Conservation (phyloP, 2,797 vertebrate species). For the Typhlichthys subterraneus region DNA sequence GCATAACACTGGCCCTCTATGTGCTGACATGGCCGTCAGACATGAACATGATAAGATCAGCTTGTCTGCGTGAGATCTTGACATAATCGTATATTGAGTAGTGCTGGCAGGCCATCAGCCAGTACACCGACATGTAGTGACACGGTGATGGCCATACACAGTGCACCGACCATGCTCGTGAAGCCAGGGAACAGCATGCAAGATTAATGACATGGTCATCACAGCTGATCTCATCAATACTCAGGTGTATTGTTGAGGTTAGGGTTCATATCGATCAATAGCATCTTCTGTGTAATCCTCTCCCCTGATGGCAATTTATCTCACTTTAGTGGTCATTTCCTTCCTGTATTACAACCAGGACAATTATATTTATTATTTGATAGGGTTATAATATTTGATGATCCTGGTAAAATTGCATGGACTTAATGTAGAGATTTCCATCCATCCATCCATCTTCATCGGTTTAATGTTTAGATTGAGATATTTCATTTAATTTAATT, state of each 20-base stretch:
- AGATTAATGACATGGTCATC: not conserved
- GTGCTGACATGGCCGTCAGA: slow-evolving; percentile 28
- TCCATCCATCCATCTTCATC: no score
- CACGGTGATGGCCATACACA: slow-evolving; percentile 16
- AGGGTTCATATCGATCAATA: slow-evolving; percentile 45
- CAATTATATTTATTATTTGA: slow-evolving; percentile 49
- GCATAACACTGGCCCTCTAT: slow-evolving; percentile 22
- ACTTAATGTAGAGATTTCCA: no score
- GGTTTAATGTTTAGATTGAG: slow-evolving; percentile 26
- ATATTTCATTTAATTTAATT: slow-evolving; percentile 8
- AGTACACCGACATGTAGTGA: slow-evolving; percentile 23
- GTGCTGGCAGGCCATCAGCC: slow-evolving; percentile 31
- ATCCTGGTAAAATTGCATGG: no score
- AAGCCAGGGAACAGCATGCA: not conserved
- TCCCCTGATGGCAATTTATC: slow-evolving; percentile 32
- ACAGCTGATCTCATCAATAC: slow-evolving; percentile 19
- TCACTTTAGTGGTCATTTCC: slow-evolving; percentile 42
- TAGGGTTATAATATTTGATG: slow-evolving; percentile 23
- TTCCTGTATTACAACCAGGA: slow-evolving; percentile 18
- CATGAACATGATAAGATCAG: slow-evolving; percentile 16
- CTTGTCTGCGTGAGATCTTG: slow-evolving; percentile 20
- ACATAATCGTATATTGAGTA: slow-evolving; percentile 40
- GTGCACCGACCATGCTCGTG: no score
- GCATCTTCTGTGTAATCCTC: slow-evolving; percentile 27
- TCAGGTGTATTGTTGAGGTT: slow-evolving; percentile 29